These are phyloP conservation scores for Itoplectis maculator DNA, from an alignment of 2,888 invertebrate species.

Conservation along the genomic window DNA sequence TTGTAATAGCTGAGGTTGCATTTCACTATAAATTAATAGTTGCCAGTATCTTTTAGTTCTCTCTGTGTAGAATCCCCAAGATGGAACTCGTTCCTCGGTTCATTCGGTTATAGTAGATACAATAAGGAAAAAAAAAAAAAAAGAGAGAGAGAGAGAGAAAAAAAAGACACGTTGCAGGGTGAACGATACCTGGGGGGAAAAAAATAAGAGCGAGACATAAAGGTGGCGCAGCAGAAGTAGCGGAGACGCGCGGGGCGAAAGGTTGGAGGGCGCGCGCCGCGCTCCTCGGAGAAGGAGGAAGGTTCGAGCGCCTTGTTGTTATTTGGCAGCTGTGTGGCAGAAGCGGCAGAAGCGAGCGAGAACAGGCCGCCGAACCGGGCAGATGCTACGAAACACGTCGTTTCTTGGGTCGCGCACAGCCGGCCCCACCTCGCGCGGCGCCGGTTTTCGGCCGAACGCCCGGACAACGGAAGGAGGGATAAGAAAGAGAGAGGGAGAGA, in stretches of 20 bases:
- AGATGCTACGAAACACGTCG: conserved; percentile 82
- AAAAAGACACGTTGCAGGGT: conserved; percentile 36
- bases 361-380: conserved; percentile 73
- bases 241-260: conserved; percentile 42
- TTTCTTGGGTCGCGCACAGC: conserved; percentile 78
- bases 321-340: conserved; percentile 80
- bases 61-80: too few species aligned
- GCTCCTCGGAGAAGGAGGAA: conserved; percentile 49
- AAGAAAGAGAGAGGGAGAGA: conserved; percentile 30
- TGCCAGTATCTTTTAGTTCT: too few species aligned
- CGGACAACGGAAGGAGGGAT: neutral
- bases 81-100: conserved; percentile 37
- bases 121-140: conserved; percentile 19
- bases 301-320: conserved; percentile 76
- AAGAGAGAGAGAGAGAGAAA: conserved; percentile 15
- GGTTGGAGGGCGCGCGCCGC: conserved; percentile 65
- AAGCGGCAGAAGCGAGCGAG: conserved; percentile 67
- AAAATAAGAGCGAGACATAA: conserved; percentile 53
- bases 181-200: conserved; percentile 57
- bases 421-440: conserved; percentile 71
- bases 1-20: too few species aligned
- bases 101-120: conserved; percentile 42
- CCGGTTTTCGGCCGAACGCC: too few species aligned
- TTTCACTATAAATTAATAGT: too few species aligned
- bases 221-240: conserved; percentile 59